phyloP scores from a whole-genome alignment of 1,140 invertebrate genomes.

The Lanistes nyassanus region DNA sequence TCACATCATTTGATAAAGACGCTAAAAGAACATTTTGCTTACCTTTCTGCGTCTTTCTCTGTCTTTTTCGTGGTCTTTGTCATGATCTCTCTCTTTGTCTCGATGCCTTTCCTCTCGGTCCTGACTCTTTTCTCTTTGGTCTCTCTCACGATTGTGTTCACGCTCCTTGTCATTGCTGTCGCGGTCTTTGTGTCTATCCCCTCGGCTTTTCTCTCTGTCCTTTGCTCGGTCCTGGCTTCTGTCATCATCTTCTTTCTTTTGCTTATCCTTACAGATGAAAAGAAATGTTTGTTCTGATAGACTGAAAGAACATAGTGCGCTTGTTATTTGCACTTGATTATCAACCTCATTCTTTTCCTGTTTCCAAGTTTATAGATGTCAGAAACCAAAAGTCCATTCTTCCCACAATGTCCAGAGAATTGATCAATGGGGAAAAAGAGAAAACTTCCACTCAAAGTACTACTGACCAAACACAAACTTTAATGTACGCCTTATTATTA shows the following conservation, averaged over 20 bases:
- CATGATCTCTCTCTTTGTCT: constrained; percentile 30
- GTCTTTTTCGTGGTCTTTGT: constrained; percentile 32
- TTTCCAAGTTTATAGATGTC: no score
- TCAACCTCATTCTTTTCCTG: no score
- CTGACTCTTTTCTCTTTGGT: constrained; percentile 21
- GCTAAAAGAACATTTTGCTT: background rate
- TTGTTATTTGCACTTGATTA: no score
- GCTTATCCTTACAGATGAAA: constrained; percentile 35
- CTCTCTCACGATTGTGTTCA: constrained; percentile 15
- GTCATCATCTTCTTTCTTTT: constrained; percentile 31
- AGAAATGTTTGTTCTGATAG: no score
- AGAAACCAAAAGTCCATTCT: no score
- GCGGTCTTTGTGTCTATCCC: constrained; percentile 35
- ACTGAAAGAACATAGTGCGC: no score
- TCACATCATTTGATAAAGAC: no score
- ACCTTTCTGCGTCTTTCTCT: constrained; percentile 36
- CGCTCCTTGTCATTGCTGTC: constrained; percentile 14
- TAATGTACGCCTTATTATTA: no score
- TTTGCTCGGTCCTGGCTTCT: constrained; percentile 33
- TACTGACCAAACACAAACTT: no score
- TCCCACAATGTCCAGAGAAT: no score
- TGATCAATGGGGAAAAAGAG: no score
- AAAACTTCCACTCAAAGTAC: no score
- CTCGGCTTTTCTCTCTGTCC: constrained; percentile 39
- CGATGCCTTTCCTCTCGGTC: constrained; percentile 12